A percentile compares a stretch with the other conserved stretches of the same genome.
Conservation (phyloP, 2,113 vertebrate genomes). For the Otolemur garnettii region DNA sequence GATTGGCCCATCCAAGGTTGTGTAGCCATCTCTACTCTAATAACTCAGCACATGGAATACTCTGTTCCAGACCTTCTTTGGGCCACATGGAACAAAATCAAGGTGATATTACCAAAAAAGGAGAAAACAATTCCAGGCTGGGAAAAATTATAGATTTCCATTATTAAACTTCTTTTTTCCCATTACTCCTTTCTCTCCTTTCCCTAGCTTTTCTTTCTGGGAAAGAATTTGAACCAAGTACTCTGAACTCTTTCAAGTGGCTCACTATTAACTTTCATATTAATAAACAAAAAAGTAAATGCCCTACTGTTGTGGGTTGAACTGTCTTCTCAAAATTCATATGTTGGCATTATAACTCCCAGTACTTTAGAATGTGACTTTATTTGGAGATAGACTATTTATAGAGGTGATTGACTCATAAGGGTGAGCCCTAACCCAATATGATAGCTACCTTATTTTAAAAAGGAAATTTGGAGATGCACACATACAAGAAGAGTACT, state of each 20-base stretch:
- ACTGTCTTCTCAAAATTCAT: neutral
- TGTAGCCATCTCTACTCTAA: neutral
- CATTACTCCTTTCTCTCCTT: neutral
- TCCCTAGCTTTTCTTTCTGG: conserved; percentile 19
- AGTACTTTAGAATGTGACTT: neutral
- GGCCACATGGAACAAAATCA: neutral
- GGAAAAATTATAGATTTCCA: neutral
- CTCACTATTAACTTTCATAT: conserved; percentile 5
- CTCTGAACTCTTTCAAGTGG: neutral
- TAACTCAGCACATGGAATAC: neutral
- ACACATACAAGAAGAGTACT: neutral
- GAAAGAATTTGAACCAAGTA: conserved; percentile 10
- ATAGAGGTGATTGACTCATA: neutral
- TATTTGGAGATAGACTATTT: neutral
- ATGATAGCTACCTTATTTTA: no score
- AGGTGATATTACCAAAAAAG: neutral
- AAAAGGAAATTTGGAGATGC: neutral
- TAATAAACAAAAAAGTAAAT: conserved; percentile 1
- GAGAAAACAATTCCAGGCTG: neutral
- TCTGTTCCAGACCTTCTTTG: neutral
- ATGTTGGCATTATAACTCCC: neutral
- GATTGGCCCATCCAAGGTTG: neutral
- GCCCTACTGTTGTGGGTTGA: neutral
- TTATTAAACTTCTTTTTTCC: neutral
- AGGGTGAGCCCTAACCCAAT: neutral